A percentile compares a stretch with the other conserved stretches of the same genome.
These are phyloP conservation scores for Pituophis catenifer DNA, from an alignment of 2,113 vertebrate genomes.

Conservation along the genomic window DNA sequence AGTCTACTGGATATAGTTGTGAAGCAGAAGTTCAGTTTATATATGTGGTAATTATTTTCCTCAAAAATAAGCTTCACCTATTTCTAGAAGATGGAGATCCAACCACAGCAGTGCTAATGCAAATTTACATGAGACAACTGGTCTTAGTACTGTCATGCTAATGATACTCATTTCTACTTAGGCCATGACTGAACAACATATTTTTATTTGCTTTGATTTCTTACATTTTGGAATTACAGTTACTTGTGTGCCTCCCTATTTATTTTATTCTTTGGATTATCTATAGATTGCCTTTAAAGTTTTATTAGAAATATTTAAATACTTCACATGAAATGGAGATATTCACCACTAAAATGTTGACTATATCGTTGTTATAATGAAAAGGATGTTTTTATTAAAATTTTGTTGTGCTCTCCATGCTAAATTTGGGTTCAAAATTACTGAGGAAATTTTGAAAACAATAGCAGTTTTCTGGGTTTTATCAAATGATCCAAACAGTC, in stretches of 20 bases:
- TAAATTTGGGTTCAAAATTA: neutral
- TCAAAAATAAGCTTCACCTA: neutral
- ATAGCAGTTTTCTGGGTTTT: neutral
- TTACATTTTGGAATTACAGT: neutral
- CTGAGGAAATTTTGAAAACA: neutral
- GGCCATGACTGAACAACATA: neutral
- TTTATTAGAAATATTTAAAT: neutral
- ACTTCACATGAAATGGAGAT: neutral
- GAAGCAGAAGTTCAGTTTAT: neutral
- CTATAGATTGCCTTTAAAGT: neutral
- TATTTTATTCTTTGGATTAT: neutral
- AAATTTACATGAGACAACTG: neutral
- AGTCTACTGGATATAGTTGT: neutral
- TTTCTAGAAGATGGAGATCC: neutral
- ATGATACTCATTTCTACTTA: neutral
- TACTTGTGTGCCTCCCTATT: neutral
- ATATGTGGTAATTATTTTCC: neutral
- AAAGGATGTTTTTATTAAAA: neutral
- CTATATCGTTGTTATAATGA: neutral
- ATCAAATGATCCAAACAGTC: conserved; percentile 28
- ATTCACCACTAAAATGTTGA: neutral
- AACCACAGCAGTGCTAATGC: neutral
- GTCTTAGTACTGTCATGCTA: neutral
- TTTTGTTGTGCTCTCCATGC: neutral
- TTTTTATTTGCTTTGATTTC: neutral